phyloP scores from a whole-genome alignment of 2,888 invertebrate species.

The Chydorus sphaericus region DNA sequence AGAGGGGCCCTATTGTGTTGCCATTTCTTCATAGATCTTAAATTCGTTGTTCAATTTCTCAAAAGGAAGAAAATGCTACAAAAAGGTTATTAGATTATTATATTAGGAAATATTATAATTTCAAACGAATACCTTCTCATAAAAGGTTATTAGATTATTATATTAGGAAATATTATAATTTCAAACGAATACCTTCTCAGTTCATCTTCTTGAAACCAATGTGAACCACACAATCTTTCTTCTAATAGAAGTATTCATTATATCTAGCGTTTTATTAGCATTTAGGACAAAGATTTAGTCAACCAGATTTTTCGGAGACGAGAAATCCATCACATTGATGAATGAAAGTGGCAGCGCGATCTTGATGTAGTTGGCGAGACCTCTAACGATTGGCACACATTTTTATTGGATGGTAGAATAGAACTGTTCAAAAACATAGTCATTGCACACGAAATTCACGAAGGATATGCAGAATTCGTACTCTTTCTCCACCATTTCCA shows the following conservation, averaged over 20 bases:
- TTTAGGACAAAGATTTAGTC: not conserved
- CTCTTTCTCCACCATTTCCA: conserved; percentile 74
- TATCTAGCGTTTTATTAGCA: not conserved
- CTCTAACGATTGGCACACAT: not conserved
- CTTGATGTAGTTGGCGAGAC: not conserved
- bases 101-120: no score
- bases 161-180: no score
- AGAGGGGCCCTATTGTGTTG: no score
- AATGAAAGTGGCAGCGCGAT: conserved; percentile 1
- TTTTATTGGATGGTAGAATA: conserved; percentile 33
- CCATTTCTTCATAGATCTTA: no score
- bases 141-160: no score
- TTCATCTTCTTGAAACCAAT: not conserved
- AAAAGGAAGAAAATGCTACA: no score
- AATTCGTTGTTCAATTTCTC: no score
- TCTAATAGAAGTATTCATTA: not conserved
- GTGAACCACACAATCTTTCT: not conserved
- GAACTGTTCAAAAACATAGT: conserved; percentile 93
- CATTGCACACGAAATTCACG: conserved; percentile 89
- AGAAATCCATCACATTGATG: not conserved
- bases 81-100: no score
- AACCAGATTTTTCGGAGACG: not conserved
- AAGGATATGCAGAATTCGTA: conserved; percentile 96
- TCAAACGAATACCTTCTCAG: no score
- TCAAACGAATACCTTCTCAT: no score